Evolutionary conservation across 2,797 vertebrate species (phyloP).

Genomic region (Amazona finschi): DNA sequence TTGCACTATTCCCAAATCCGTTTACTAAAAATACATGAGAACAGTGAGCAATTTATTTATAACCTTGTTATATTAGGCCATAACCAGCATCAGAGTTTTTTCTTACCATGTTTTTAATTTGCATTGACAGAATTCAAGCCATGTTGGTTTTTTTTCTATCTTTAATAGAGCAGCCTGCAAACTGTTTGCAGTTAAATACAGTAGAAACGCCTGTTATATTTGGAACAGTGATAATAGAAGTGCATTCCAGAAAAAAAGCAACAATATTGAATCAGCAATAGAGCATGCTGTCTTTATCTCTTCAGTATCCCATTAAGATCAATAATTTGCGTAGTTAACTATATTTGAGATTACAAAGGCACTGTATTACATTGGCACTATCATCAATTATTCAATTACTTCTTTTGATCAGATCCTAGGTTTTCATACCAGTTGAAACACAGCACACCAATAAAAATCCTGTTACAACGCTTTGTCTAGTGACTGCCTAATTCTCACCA

Average conservation of each 20-base stretch:
- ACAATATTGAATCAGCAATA: slow-evolving; percentile 11
- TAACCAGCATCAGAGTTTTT: slow-evolving; percentile 36
- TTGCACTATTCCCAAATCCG: slow-evolving; percentile 60
- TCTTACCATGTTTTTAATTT: slow-evolving; percentile 49
- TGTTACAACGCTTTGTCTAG: background rate
- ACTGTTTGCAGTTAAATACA: slow-evolving; percentile 56
- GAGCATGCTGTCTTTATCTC: slow-evolving; percentile 8
- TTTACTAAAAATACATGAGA: slow-evolving; percentile 71
- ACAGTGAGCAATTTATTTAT: slow-evolving; percentile 65
- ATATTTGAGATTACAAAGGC: background rate
- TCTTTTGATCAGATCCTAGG: background rate
- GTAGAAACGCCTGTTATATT: slow-evolving; percentile 44
- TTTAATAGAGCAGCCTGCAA: slow-evolving; percentile 48
- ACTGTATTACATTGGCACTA: background rate
- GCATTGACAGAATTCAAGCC: slow-evolving; percentile 42
- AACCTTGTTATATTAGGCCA: slow-evolving; percentile 61
- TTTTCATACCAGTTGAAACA: background rate
- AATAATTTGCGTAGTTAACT: background rate
- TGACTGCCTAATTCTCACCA: background rate
- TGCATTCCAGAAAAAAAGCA: background rate
- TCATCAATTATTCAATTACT: background rate
- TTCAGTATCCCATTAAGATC: background rate
- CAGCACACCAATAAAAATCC: background rate
- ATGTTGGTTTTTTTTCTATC: background rate
- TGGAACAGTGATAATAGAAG: slow-evolving; percentile 5